Evolutionary conservation across 2,888 invertebrate species (phyloP), one percentile per base, ranked within the genome.

Genomic region (Cylindroiulus punctatus): DNA sequence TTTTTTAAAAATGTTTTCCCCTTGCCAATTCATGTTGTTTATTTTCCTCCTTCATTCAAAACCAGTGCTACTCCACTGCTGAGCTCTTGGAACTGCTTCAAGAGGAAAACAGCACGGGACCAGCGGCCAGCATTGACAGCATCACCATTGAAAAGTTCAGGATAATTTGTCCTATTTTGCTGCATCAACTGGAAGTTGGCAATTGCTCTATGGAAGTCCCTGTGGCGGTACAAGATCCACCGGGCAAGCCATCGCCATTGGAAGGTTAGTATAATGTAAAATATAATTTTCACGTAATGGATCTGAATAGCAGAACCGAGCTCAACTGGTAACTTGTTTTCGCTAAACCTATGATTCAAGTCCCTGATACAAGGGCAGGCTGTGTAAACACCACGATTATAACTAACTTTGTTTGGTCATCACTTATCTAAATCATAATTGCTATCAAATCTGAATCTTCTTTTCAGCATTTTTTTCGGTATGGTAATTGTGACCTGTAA

Each of bases 101-200:
- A 12, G 36, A 22, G 14, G 42, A 84, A 32, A 30, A 32, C 26
- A 84, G 36, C 17, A 17, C 36, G 40, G 44, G 22, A 84, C 47
- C 26, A 52, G 14, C 47, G n/a, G 7, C 85, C 22, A 12, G 22
- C 65, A 22, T 12, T 17, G 14, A 57, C 47, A 57, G 44, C 57
- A 57, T 85, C 57, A 57, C 26, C 22, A 65, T 40, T 14, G 26
- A 40, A 65, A 12, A 10, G 12, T 40, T 85, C 30, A 30, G 30
- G 22, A 65, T 30, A 17, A 30, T 85, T 47, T 85, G 85, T 65
- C 85, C 85, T 4, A n/a, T 85, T 57, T n/a, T 85, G 22, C 65
- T 85, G 22, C 85, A 85, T 32, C 85, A 85, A n/a, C 85, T 85
- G 32, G 85, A 85, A 32, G 30, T 36, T 65, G 65, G 36, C 26